Base-by-base conservation (phyloP, 1,140 invertebrate genomes). In the Sitophilus oryzae region DNA sequence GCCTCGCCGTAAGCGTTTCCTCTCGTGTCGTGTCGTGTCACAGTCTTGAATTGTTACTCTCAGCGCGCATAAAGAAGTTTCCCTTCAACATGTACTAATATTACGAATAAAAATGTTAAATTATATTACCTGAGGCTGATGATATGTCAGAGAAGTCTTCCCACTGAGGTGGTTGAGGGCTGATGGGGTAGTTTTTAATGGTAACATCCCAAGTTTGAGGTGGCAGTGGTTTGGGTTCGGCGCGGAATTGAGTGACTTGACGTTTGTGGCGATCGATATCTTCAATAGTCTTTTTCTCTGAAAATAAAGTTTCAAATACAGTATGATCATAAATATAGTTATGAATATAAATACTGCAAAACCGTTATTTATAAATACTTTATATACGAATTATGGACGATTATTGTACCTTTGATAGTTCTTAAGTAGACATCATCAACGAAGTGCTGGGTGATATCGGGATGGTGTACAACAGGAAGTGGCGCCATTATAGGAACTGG, bases 241-340 rank as follows among this genome's bases (percentile, higher is more conserved):
- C 79, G 56, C 78, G 76, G 65, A 88, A 90, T 67, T 90, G 86
- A 0, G 85, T 89, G 0, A 88, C 77, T 52, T 88, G 80, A 0
- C 89, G 77, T 49, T 86, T 83, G 64, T 88, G 87, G 15, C 87
- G 80, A 65, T 92, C 90, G 15, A 92, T 84, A 61, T 93, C 90
- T 71, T 94, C 91, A 55, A 90, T 88, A 0, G 88, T 89, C 66
- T 84, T 85, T 71, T 91, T 92, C 70, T 93, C 90, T 0, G 88
- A 90, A 34, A 10, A 49, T n/a, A 38, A 11, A 38, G 18, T 19
- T 19, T 9, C 22, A 6, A 44, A 18, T 41, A 37, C n/a, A 6
- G n/a, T 14, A 34, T 34, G 9, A 38, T 38, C 4, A 9, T n/a
- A 38, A 38, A 5, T 15, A 38, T 9, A 38, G 16, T 14, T 9